A percentile compares a stretch with the other conserved stretches of the same genome.
These are phyloP conservation scores for Orgyia antiqua DNA, from an alignment of 2,888 invertebrate species.

Conservation along the genomic window DNA sequence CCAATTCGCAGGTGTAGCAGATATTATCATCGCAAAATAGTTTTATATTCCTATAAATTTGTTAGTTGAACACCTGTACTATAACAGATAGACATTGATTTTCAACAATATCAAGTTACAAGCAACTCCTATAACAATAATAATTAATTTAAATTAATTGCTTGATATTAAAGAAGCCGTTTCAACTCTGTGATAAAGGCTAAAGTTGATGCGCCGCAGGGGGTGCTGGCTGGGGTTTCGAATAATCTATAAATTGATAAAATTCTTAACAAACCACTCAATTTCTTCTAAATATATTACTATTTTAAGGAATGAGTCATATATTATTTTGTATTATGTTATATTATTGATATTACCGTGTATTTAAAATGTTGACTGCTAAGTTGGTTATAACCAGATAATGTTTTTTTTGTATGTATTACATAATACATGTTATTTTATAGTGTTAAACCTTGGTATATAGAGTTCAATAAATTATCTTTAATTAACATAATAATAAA, in stretches of 20 bases:
- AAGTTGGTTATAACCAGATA: no score
- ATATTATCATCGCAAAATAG: slow-evolving; percentile 23
- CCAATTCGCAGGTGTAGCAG: slow-evolving; percentile 23
- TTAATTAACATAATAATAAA: no score
- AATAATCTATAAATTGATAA: slow-evolving; percentile 61
- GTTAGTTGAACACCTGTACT: slow-evolving; percentile 23
- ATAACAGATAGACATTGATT: slow-evolving; percentile 16
- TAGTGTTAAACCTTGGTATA: no score
- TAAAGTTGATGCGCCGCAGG: slow-evolving; percentile 36
- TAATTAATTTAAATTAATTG: slow-evolving; percentile 24
- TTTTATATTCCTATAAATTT: slow-evolving; percentile 22
- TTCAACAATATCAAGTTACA: slow-evolving; percentile 28
- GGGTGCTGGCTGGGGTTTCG: slow-evolving; percentile 31
- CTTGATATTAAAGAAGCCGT: slow-evolving; percentile 28
- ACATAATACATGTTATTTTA: neutral
- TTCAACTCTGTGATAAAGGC: slow-evolving; percentile 28
- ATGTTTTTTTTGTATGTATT: no score
- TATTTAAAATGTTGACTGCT: slow-evolving; percentile 19
- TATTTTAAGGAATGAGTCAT: slow-evolving; percentile 45
- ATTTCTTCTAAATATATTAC: slow-evolving; percentile 52
- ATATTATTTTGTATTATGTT: slow-evolving; percentile 31
- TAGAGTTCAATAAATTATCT: no score
- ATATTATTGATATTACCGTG: slow-evolving; percentile 23
- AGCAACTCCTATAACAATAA: slow-evolving; percentile 22
- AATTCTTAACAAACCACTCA: slow-evolving; percentile 60